phyloP scores from a whole-genome alignment of 2,113 vertebrate species.

The Rhynchomys soricoides region DNA sequence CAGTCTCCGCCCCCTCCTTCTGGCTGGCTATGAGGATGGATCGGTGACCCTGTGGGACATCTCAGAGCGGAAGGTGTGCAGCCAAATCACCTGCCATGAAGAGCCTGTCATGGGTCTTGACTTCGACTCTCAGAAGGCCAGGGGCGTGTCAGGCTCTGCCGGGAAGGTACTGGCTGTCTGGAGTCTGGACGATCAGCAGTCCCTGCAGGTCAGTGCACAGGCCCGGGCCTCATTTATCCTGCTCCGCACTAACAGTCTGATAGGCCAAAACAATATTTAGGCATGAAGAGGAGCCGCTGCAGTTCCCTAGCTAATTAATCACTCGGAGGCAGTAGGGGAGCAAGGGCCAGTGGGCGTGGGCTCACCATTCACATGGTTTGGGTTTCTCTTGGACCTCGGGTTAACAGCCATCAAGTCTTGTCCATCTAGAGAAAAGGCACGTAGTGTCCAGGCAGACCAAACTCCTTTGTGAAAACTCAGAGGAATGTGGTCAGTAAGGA shows the following conservation, averaged over 20 bases:
- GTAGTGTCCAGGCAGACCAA: slow-evolving; percentile 87
- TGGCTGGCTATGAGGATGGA: slow-evolving; percentile 96
- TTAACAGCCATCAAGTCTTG: slow-evolving; percentile 80
- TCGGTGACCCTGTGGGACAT: slow-evolving; percentile 95
- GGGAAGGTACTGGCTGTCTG: slow-evolving; percentile 93
- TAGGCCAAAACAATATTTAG: slow-evolving; percentile 91
- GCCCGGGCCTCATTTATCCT: slow-evolving; percentile 84
- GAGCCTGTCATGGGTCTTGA: slow-evolving; percentile 97
- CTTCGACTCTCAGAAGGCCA: slow-evolving; percentile 90
- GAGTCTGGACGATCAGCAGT: slow-evolving; percentile 91
- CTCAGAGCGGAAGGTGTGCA: slow-evolving; percentile 87
- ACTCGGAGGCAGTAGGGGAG: slow-evolving; percentile 81
- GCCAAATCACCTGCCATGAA: slow-evolving; percentile 88
- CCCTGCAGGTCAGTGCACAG: slow-evolving; percentile 93
- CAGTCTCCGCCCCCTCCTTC: slow-evolving; percentile 88
- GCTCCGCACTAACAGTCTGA: slow-evolving; percentile 87
- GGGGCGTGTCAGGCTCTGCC: slow-evolving; percentile 93
- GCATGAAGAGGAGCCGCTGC: slow-evolving; percentile 87
- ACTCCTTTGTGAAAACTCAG: slow-evolving; percentile 64
- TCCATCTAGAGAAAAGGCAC: slow-evolving; percentile 84
- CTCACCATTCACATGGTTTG: slow-evolving; percentile 82
- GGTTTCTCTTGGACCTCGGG: slow-evolving; percentile 81
- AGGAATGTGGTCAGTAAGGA: slow-evolving; percentile 75
- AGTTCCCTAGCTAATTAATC: slow-evolving; percentile 89
- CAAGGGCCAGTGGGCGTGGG: slow-evolving; percentile 79